Base-by-base conservation (phyloP, 2,888 invertebrate genomes). In the Callinectes sapidus region DNA sequence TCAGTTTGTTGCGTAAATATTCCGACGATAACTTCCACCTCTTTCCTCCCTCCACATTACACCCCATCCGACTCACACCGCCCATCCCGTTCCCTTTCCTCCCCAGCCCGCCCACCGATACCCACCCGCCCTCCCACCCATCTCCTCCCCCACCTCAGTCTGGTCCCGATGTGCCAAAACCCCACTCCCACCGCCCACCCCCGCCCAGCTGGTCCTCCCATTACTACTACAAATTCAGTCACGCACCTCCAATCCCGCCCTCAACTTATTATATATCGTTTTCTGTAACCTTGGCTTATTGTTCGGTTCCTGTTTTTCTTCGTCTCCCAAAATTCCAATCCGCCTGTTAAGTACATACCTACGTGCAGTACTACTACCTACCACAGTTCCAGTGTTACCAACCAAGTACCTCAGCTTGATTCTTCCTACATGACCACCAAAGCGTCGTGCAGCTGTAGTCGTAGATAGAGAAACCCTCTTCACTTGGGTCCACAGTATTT, bases 151-250 rank as follows among this genome's bases (percentile, higher is more conserved):
- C 32, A 28, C 39, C 90, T 71, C 77, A 35, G 61, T 89, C 93
- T 91, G 77, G 89, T 93, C 89, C 88, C 54, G n/a, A 91, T 93
- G 91, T 93, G 91, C 93, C 93, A 91, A 91, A 23, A 87, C n/a
- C 32, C 35, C 28, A 55, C 85, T 77, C 23, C 18, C 71, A 71
- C 87, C 48, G 18, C 81, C 90, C 28, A 35, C 32, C 81, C 85
- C 18, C 39, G 1, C 54, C 90, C 54, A 28, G 71, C 71, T 71
- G 71, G 71, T 71, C 71, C 71, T 71, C 71, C 48, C 13, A 54
- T 61, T 71, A 13, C 28, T 42, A 23, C 86, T 71, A 71, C 1
- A n/a, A 13, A n/a, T 28, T 28, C 71, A n/a, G 28, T 28, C 71
- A 71, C 71, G 8, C 54, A 39, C 54, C 54, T 23, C 3, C 55